A percentile compares a stretch with the other conserved stretches of the same genome.
These are phyloP conservation scores for Xerus inauris DNA, from an alignment of 2,113 vertebrate species.

Conservation along the genomic window DNA sequence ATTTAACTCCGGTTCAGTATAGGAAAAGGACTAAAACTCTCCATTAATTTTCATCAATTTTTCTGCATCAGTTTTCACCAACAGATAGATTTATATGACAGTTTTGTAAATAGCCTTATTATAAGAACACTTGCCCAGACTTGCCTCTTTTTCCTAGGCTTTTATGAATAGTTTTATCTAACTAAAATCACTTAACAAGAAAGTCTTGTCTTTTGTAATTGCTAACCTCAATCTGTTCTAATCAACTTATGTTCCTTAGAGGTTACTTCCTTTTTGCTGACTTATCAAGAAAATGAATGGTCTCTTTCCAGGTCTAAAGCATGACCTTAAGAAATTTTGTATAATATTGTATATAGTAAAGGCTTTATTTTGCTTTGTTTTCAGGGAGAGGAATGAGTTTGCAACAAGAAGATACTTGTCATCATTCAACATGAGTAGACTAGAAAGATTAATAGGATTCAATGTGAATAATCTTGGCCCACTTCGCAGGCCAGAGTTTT, in stretches of 20 bases:
- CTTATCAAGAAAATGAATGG: constrained; percentile 35
- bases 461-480: background rate
- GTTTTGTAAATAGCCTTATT: background rate
- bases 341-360: background rate
- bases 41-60: background rate
- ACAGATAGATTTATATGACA: background rate
- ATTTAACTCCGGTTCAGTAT: background rate
- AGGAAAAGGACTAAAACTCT: background rate
- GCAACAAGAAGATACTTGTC: constrained; percentile 64
- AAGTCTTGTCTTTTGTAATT: constrained; percentile 5
- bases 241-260: background rate
- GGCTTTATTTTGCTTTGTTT: constrained; percentile 49
- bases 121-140: background rate
- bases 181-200: constrained; percentile 35
- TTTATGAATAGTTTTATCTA: constrained; percentile 61
- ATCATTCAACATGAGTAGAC: constrained; percentile 26
- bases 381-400: constrained; percentile 21
- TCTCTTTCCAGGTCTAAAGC: background rate
- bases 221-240: constrained; percentile 12
- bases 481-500: background rate
- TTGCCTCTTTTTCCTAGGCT: background rate
- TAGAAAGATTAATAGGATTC: constrained; percentile 24
- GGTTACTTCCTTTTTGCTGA: background rate
- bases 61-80: constrained; percentile 14
- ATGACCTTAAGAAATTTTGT: constrained; percentile 16